Conservation (phyloP, 2,113 vertebrate genomes). For the Caracal caracal region DNA sequence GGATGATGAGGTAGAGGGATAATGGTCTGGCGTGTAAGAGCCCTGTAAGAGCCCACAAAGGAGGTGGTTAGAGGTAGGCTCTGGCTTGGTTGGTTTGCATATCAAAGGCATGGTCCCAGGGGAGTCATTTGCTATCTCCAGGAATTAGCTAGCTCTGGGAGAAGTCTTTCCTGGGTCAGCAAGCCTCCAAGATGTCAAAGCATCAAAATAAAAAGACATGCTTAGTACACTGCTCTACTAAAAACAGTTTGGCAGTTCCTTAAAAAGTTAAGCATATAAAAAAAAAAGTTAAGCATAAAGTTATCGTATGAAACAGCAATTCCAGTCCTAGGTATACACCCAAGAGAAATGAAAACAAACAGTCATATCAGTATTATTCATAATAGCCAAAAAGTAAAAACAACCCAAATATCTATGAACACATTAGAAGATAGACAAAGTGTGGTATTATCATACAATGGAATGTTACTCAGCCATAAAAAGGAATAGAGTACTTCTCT, state of each 20-base stretch:
- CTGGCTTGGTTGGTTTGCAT: background rate
- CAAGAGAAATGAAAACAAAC: background rate
- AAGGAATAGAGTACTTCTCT: background rate
- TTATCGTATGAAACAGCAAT: background rate
- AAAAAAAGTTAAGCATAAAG: background rate
- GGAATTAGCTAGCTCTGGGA: background rate
- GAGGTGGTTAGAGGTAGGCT: background rate
- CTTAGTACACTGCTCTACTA: background rate
- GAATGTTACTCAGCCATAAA: background rate
- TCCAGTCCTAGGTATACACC: background rate
- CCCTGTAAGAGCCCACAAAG: too few species aligned
- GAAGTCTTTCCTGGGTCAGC: background rate
- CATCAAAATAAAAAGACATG: background rate
- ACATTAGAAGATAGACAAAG: background rate
- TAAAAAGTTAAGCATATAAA: background rate
- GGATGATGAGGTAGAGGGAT: background rate
- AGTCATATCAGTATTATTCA: background rate
- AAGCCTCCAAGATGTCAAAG: background rate
- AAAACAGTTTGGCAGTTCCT: background rate
- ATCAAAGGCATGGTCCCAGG: background rate
- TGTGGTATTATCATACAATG: background rate
- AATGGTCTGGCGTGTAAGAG: background rate
- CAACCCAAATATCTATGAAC: background rate
- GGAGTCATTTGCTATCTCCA: background rate
- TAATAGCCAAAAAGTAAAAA: background rate